Percentiles rank a stretch among this genome's conserved stretches.
These are phyloP conservation scores for Blastomussa wellsi DNA, from an alignment of 92 coral and sea anemone species.

Conservation along the genomic window DNA sequence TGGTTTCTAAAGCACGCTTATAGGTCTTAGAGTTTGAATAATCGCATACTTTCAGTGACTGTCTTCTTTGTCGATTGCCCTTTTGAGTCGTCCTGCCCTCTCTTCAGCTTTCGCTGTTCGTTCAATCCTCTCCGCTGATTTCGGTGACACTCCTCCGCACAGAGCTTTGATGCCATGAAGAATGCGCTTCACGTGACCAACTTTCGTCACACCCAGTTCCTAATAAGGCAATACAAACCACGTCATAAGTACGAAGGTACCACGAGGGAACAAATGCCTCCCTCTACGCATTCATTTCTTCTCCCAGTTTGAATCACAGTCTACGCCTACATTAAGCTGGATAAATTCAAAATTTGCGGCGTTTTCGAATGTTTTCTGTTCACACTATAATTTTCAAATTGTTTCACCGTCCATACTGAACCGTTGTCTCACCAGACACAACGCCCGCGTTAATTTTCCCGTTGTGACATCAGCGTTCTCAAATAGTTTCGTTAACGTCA, in stretches of 20 bases:
- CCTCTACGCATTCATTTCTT: neutral
- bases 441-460: too few relatives aligned
- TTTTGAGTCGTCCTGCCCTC: constrained; percentile 59
- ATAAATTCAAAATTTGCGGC: too few relatives aligned
- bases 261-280: neutral
- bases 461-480: too few relatives aligned
- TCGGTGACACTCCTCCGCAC: constrained; percentile 94
- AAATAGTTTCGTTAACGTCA: too few relatives aligned
- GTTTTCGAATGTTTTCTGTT: too few relatives aligned
- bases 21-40: neutral
- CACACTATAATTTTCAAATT: too few relatives aligned
- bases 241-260: neutral
- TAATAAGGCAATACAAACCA: constrained; percentile 28
- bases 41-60: constrained; percentile 54
- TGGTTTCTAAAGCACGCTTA: neutral
- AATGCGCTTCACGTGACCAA: constrained; percentile 91
- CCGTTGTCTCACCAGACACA: too few relatives aligned
- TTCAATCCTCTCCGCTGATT: constrained; percentile 76
- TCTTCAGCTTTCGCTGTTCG: constrained; percentile 81
- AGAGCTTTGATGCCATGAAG: constrained; percentile 83
- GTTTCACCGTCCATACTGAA: too few relatives aligned
- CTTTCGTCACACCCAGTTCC: constrained; percentile 91
- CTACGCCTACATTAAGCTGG: too few relatives aligned
- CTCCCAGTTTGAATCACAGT: neutral
- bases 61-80: constrained; percentile 71